A percentile compares a stretch with the other conserved stretches of the same genome.
These are phyloP conservation scores for Phoenicopterus ruber DNA, from an alignment of 2,113 vertebrate species.

Conservation along the genomic window DNA sequence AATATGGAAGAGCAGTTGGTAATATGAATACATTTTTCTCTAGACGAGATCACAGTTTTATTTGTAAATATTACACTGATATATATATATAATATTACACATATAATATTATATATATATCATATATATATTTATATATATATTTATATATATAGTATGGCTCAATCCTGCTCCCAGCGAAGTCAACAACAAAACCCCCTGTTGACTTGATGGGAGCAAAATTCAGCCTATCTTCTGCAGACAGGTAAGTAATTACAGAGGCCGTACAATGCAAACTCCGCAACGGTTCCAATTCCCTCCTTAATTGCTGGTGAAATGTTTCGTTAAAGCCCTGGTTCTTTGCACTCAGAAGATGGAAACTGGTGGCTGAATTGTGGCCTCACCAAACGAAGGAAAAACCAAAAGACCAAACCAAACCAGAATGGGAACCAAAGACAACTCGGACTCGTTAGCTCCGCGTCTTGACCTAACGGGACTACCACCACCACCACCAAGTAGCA, in stretches of 20 bases:
- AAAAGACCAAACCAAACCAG: conserved; percentile 40
- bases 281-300: conserved; percentile 66
- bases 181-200: conserved; percentile 25
- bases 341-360: conserved; percentile 65
- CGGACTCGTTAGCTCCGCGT: background rate
- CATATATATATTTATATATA: conserved; percentile 72
- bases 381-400: background rate
- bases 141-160: conserved; percentile 74
- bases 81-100: conserved; percentile 78
- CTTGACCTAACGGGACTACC: conserved; percentile 17
- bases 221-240: conserved; percentile 65
- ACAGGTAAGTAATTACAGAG: conserved; percentile 75
- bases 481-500: conserved; percentile 22
- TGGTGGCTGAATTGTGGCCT: conserved; percentile 42
- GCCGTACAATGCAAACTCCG: conserved; percentile 71
- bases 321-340: conserved; percentile 59
- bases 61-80: conserved; percentile 81
- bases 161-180: conserved; percentile 55
- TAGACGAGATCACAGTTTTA: conserved; percentile 85
- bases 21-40: conserved; percentile 81
- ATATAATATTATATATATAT: conserved; percentile 76
- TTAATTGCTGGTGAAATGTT: conserved; percentile 76
- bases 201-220: conserved; percentile 66
- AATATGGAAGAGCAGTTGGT: conserved; percentile 82
- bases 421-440: conserved; percentile 47